Base-by-base conservation (phyloP, 2,113 vertebrate genomes). In the Acrocephalus arundinaceus region DNA sequence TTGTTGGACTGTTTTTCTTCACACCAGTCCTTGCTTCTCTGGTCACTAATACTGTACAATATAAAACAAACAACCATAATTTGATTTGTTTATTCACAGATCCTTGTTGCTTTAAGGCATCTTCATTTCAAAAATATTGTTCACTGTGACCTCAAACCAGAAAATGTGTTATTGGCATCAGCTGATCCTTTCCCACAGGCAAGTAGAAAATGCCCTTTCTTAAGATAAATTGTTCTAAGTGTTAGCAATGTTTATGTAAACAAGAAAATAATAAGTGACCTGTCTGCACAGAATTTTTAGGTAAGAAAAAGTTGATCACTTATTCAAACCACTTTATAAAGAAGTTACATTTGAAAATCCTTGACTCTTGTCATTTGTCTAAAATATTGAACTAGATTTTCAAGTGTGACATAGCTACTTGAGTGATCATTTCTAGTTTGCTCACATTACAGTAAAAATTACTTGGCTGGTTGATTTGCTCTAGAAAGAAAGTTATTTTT, bases 71-170 rank as follows among this genome's bases (percentile, higher is more conserved):
- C 6, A 92, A 91, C 31, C 54, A 77, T 45, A 68, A 79, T 95
- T 78, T 91, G 4, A 49, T 96, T 93, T 95, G 28, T 92, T 97
- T 96, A 46, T 89, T 96, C 43, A 72, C 95, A 99, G 99, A 99
- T 99, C 88, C 98, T 99, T 58, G 99, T 99, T 95, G 99, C 99
- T 89, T 96, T 99, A 95, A 98, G 99, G 70, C 99, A 99, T 95
- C 99, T 99, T 89, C 99, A 99, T 98, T 99, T 99, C 97, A 99
- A 99, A 98, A 99, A 99, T 96, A 99, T 99, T 46, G 99, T 99
- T 96, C 99, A 99, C 94, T 99, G 99, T 97, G 99, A 99, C 95
- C 98, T 99, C 75, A 99, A 99, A 95, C 99, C 99, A 54, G 99
- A 99, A 96, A 99, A 99, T 61, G 99, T 99, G 52, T 97, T 99